Evolutionary conservation across 1,140 invertebrate species (phyloP), one percentile per base, ranked within the genome.

Genomic region (Phthorimaea operculella): DNA sequence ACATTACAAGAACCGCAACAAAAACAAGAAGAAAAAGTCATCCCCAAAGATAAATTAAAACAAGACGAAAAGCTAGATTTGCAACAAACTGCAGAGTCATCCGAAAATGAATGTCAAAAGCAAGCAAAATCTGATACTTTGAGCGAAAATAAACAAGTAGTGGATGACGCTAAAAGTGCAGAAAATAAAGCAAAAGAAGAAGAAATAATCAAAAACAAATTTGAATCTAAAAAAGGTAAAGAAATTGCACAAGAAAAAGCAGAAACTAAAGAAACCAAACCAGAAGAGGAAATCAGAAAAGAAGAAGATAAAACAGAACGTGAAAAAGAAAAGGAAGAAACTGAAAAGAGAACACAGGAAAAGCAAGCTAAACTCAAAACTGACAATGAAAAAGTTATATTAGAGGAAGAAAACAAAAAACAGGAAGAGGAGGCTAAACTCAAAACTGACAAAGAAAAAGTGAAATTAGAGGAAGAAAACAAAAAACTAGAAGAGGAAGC

Each of bases 281-380:
- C 51, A 45, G 52, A 58, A 33, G 52, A 69, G 54, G 54, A 58
- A 42, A 57, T 58, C 49, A 54, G 58, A 52, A 56, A 61, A 71
- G 52, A 57, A 49, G 15, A 52, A 72, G 60, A 64, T 42, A 75
- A 58, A 62, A 64, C 34, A 55, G 66, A 54, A 58, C 45, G 4
- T 18, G 45, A 47, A 47, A 47, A 47, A 15, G 9, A 3, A 47
- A 4, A 4, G 15, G 8, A 47, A 16, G 45, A 47, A 47, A 45
- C 15, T 45, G 14, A 47, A 18, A 15, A 51, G 34, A 63, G 18
- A 39, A 18, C 60, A 52, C 52, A 68, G 44, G 14, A 57, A 47
- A 55, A 70, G 55, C 54, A 60, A 48, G 54, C 52, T 33, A 58
- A 55, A 39, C 36, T 5, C 3, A n/a, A 39, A 39, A 39, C 2